Conservation (phyloP, 1,140 invertebrate genomes). For the Bombus sylvicola region DNA sequence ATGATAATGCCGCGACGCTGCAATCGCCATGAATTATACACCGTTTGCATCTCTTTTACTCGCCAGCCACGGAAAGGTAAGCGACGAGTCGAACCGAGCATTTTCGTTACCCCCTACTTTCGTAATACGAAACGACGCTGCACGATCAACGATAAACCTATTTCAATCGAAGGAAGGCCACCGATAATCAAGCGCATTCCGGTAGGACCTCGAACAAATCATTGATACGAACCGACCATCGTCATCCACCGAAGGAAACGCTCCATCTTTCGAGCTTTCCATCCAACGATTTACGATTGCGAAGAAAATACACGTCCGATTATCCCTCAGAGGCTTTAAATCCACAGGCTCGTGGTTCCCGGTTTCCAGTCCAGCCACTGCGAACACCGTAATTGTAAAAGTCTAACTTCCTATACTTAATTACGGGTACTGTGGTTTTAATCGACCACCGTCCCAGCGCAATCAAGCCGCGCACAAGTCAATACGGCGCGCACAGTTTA, state of each 20-base stretch:
- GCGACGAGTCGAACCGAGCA: neutral
- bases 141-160: conserved; percentile 19
- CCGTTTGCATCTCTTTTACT: neutral
- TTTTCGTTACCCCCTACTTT: neutral
- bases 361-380: too few relatives aligned
- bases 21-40: conserved; percentile 25
- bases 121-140: neutral
- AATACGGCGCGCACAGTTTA: neutral
- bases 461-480: neutral
- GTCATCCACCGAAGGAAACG: neutral
- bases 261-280: neutral
- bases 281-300: too few relatives aligned
- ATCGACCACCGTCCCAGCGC: too few relatives aligned
- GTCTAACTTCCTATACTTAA: too few relatives aligned
- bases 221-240: too few relatives aligned
- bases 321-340: too few relatives aligned
- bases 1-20: conserved; percentile 21
- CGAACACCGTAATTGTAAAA: too few relatives aligned
- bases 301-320: too few relatives aligned
- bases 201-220: neutral
- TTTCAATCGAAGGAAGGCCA: conserved; percentile 11
- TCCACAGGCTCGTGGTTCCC: too few relatives aligned
- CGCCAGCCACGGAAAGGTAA: neutral
- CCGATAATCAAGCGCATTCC: neutral
- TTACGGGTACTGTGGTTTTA: too few relatives aligned